Evolutionary conservation across 1,140 invertebrate species (phyloP), one percentile per base, ranked within the genome.

Genomic region (Drosophila kepulauana): DNA sequence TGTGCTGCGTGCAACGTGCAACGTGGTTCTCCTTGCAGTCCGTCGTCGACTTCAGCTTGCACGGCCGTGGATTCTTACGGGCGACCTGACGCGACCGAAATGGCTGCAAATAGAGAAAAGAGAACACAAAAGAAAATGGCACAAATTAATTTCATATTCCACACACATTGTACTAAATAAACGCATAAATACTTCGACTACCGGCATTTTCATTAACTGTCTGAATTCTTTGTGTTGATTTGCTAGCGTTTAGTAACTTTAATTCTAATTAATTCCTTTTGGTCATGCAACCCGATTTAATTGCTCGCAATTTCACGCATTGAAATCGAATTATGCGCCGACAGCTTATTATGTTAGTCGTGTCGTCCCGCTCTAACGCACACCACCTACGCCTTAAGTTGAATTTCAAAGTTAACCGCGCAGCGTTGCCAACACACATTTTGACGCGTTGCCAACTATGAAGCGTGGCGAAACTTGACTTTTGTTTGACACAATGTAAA

Each of bases 21-120:
- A 64, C 41, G 49, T 33, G 33, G 7, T 35, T 57, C 64, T 59
- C 49, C 41, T 48, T 30, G 54, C 48, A 54, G 57, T 52, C 38
- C 68, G 52, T 20, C 35, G 54, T 20, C 35, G 54, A 16, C 51
- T 16, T 7, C 49, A 79, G 52, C 79, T 79, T 86, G 51, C 56
- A 66, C 28, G 84, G 84, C 38, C 25, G 5, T 7, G 48, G 74
- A 69, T 78, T 84, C 54, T 87, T 87, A 49, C 72, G 77, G 28
- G 51, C 16, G 41, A 62, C 43, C 51, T 65, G 79, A 57, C 54
- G 79, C 56, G 56, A 68, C 16, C 46, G 51, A 10, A 41, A 33
- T 30, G 70, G 35, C 84, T 79, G 62, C 1, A 82, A 78, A 4
- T 3, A 58, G 30, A 58, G 30, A 38, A 62, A 25, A 25, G 20